Conservation (phyloP, 2,113 vertebrate species). For the Carassius gibelio region DNA sequence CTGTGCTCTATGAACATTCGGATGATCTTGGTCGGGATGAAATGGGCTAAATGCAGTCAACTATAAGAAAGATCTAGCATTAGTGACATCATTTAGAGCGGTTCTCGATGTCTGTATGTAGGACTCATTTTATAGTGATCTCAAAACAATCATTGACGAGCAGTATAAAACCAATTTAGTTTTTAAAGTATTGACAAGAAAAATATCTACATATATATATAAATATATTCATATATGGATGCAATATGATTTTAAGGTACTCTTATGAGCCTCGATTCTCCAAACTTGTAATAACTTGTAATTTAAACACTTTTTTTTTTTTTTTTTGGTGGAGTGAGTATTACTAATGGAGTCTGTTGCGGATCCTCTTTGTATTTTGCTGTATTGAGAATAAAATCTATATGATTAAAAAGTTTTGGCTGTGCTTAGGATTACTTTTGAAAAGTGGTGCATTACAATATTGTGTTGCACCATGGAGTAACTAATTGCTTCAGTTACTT, state of each 20-base stretch:
- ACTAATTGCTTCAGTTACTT: not conserved
- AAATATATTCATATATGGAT: slow-evolving; percentile 70
- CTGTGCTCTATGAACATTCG: slow-evolving; percentile 70
- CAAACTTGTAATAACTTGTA: slow-evolving; percentile 77
- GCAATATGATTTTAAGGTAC: slow-evolving; percentile 86
- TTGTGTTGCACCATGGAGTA: no score
- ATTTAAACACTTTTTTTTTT: slow-evolving; percentile 82
- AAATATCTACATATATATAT: slow-evolving; percentile 67
- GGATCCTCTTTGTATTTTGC: slow-evolving; percentile 99
- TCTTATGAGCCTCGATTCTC: slow-evolving; percentile 83
- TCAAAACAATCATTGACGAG: slow-evolving; percentile 66
- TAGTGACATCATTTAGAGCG: slow-evolving; percentile 37
- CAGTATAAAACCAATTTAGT: slow-evolving; percentile 74
- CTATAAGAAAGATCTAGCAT: not conserved
- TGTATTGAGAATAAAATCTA: slow-evolving; percentile 96
- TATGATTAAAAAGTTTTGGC: slow-evolving; percentile 68
- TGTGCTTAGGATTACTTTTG: not conserved
- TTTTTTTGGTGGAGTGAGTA: slow-evolving; percentile 88
- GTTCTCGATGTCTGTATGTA: slow-evolving; percentile 75
- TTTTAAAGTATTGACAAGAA: slow-evolving; percentile 69
- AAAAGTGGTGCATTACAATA: not conserved
- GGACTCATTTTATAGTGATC: slow-evolving; percentile 69
- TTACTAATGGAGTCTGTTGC: slow-evolving; percentile 98
- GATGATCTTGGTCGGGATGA: slow-evolving; percentile 61
- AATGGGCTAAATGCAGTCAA: not conserved